phyloP scores from a whole-genome alignment of 1,140 invertebrate genomes.

The Drosophila miranda region DNA sequence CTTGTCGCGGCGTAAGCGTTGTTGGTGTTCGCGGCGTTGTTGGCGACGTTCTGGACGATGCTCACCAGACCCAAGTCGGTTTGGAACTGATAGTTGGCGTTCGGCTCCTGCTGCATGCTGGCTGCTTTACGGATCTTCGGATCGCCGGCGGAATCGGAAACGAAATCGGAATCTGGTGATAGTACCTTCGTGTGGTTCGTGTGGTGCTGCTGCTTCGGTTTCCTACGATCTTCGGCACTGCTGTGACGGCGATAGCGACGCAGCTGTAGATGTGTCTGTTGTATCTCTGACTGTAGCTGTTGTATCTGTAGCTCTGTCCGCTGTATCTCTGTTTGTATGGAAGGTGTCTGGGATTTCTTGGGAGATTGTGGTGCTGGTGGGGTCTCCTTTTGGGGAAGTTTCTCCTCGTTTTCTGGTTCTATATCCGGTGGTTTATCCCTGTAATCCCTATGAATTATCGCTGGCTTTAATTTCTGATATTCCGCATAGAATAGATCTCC shows the following conservation, averaged over 20 bases:
- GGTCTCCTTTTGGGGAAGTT: constrained; percentile 7
- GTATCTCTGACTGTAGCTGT: constrained; percentile 1
- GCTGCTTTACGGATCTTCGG: constrained; percentile 67
- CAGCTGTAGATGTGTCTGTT: constrained; percentile 9
- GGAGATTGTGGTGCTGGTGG: not conserved
- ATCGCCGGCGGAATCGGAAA: constrained; percentile 32
- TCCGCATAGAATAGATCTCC: constrained; percentile 62
- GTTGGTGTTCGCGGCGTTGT: constrained; percentile 46
- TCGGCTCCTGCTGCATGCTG: constrained; percentile 82
- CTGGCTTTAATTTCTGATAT: constrained; percentile 69
- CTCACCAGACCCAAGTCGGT: constrained; percentile 81
- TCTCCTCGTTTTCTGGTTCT: constrained; percentile 18
- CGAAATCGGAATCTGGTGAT: constrained; percentile 19
- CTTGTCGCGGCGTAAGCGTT: constrained; percentile 16
- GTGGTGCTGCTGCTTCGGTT: constrained; percentile 20
- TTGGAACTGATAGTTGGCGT: constrained; percentile 82
- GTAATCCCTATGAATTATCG: constrained; percentile 62
- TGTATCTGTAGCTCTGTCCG: constrained; percentile 10
- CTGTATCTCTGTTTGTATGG: too few relatives aligned
- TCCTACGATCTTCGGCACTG: constrained; percentile 69
- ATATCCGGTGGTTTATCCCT: constrained; percentile 61
- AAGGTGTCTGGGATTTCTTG: too few relatives aligned
- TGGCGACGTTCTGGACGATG: constrained; percentile 60
- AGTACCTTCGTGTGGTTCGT: constrained; percentile 26
- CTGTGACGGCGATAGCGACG: constrained; percentile 65